Percentiles rank a stretch among this genome's conserved stretches.
Conservation (phyloP, 1,140 invertebrate species). For the Drosophila yakuba region DNA sequence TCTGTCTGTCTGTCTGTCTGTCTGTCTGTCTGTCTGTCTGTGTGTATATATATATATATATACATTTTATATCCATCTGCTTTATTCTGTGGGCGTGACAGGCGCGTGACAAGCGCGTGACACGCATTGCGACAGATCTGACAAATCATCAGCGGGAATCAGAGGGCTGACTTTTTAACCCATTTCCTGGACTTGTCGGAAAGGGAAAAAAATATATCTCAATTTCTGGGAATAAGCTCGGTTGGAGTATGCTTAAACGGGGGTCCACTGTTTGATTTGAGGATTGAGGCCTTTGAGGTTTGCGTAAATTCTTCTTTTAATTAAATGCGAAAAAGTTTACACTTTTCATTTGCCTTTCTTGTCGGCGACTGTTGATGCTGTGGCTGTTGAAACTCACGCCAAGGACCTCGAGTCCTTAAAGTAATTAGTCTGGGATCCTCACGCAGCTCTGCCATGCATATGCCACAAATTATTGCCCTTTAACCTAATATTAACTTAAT, state of each 20-base stretch:
- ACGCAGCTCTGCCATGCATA: conserved; percentile 2
- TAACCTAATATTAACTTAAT: conserved; percentile 3
- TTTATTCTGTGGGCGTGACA: conserved; percentile 22
- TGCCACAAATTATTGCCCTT: conserved; percentile 50
- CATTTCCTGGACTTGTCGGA: background rate
- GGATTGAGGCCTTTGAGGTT: conserved; percentile 19
- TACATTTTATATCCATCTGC: background rate
- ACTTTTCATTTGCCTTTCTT: conserved; percentile 38
- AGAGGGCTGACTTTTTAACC: conserved; percentile 1
- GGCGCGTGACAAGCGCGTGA: conserved; percentile 46
- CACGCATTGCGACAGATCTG: conserved; percentile 49
- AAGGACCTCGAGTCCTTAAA: conserved; percentile 32
- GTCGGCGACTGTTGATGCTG: conserved; percentile 9
- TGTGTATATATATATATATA: background rate
- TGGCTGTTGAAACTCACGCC: conserved; percentile 8
- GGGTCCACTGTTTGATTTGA: background rate
- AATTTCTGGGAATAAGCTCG: background rate
- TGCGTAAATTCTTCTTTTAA: conserved; percentile 66
- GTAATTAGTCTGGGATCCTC: conserved; percentile 60
- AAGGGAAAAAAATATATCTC: background rate
- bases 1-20: too few relatives aligned
- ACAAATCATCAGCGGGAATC: conserved; percentile 38
- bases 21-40: background rate
- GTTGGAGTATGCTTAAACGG: background rate
- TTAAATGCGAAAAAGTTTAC: conserved; percentile 72